phyloP scores from a whole-genome alignment of 1,140 invertebrate genomes.

The Daktulosphaira vitifoliae region DNA sequence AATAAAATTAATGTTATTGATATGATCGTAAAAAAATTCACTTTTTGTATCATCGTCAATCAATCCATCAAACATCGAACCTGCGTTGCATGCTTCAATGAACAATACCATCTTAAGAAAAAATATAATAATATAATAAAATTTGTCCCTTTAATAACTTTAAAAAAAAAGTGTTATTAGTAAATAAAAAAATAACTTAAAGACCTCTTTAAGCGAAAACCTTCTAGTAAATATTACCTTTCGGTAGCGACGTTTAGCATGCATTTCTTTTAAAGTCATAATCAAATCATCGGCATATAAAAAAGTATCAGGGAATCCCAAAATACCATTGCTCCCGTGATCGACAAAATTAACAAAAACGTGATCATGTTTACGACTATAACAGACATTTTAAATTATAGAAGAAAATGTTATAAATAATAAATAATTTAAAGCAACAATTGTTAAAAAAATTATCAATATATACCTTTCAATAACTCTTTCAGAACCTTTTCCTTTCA shows the following conservation, averaged over 20 bases:
- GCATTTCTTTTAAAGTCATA: constrained; percentile 46
- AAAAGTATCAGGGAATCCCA: constrained; percentile 49
- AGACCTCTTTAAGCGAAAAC: too few species aligned
- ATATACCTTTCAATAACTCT: constrained; percentile 34
- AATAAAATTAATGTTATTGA: too few species aligned
- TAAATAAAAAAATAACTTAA: too few species aligned
- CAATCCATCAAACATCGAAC: constrained; percentile 56
- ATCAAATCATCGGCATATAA: constrained; percentile 40
- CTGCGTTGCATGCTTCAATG: constrained; percentile 58
- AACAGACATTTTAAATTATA: too few species aligned
- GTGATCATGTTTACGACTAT: constrained; percentile 51
- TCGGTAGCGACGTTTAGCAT: constrained; percentile 41
- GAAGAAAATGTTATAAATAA: too few species aligned
- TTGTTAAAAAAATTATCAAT: too few species aligned
- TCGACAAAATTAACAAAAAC: constrained; percentile 59
- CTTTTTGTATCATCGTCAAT: constrained; percentile 50
- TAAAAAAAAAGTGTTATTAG: constrained; percentile 37
- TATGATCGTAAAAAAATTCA: constrained; percentile 39
- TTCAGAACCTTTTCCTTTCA: constrained; percentile 25
- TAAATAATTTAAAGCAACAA: too few species aligned
- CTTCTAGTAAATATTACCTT: constrained; percentile 8
- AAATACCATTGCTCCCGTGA: constrained; percentile 53
- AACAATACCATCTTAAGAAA: constrained; percentile 50
- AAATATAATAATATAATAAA: too few species aligned
- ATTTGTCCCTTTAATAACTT: neutral